Evolutionary conservation across 2,888 invertebrate genomes (phyloP).

Genomic region (Portevinia maculata): DNA sequence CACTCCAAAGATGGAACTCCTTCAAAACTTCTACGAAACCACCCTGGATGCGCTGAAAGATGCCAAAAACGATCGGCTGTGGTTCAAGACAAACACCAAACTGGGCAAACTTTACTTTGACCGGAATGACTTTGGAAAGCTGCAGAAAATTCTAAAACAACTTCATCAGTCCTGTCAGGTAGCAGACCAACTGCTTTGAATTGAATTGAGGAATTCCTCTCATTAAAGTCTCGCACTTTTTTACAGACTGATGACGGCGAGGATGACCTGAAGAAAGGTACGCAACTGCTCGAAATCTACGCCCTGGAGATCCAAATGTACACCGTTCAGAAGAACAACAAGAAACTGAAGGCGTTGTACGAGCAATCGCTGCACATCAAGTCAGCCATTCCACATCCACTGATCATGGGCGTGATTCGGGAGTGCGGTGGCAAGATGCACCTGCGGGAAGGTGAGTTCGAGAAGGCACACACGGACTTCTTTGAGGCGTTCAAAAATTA

Average conservation of each 20-base stretch:
- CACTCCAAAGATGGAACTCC: slow-evolving; percentile 92
- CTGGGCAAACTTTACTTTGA: slow-evolving; percentile 99
- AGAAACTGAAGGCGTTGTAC: slow-evolving; percentile 97
- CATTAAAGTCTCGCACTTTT: slow-evolving; percentile 20
- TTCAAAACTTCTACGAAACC: slow-evolving; percentile 99
- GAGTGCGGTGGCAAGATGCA: slow-evolving; percentile 99
- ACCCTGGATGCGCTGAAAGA: slow-evolving; percentile 97
- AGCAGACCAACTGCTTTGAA: slow-evolving; percentile 70
- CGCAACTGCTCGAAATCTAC: slow-evolving; percentile 98
- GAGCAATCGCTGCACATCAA: slow-evolving; percentile 99
- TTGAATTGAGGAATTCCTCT: slow-evolving; percentile 21
- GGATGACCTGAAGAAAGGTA: slow-evolving; percentile 98
- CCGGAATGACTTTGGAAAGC: slow-evolving; percentile 95
- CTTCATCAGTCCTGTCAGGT: slow-evolving; percentile 98
- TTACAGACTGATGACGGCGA: slow-evolving; percentile 97
- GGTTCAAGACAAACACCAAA: slow-evolving; percentile 99
- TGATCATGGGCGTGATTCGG: slow-evolving; percentile 99
- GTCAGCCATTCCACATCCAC: slow-evolving; percentile 99
- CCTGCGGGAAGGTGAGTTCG: slow-evolving; percentile 98
- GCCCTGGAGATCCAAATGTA: slow-evolving; percentile 99
- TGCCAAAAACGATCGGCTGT: slow-evolving; percentile 98
- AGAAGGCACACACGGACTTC: slow-evolving; percentile 99
- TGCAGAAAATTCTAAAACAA: slow-evolving; percentile 98
- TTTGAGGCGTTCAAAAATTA: slow-evolving; percentile 99
- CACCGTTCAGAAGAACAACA: slow-evolving; percentile 99